These are phyloP conservation scores for Murina feae DNA, from an alignment of 2,113 vertebrate species.

Conservation along the genomic window DNA sequence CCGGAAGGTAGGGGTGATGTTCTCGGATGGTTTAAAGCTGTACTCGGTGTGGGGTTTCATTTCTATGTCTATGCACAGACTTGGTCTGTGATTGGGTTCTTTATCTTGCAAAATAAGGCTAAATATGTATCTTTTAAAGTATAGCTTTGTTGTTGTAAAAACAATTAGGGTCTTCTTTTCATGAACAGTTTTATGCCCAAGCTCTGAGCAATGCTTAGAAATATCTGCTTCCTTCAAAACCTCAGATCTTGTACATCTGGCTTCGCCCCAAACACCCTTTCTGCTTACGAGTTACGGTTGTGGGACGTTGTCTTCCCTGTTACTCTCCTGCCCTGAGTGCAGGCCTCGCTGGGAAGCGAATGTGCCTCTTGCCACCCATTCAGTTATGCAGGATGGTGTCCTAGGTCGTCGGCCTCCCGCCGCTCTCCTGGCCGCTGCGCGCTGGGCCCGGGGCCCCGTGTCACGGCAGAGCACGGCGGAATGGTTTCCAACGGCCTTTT, in stretches of 20 bases:
- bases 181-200: not conserved
- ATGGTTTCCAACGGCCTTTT: not conserved
- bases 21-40: not conserved
- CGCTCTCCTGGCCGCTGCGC: not conserved
- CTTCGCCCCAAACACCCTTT: not conserved
- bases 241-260: not conserved
- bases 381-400: not conserved
- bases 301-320: slow-evolving; percentile 13
- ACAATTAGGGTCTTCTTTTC: slow-evolving; percentile 17
- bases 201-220: not conserved
- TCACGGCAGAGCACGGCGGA: too few relatives aligned
- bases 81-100: not conserved
- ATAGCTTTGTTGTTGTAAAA: slow-evolving; percentile 9
- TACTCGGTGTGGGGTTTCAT: not conserved
- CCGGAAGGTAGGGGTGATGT: not conserved
- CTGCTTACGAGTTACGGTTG: slow-evolving; percentile 21
- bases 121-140: not conserved
- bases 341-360: slow-evolving; percentile 32
- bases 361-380: not conserved
- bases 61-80: not conserved
- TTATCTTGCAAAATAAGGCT: not conserved
- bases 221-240: not conserved
- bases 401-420: slow-evolving; percentile 1
- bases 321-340: not conserved
- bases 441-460: too few relatives aligned